Evolutionary conservation across 2,797 vertebrate species (phyloP).

Genomic region (Sebastes glaucus): DNA sequence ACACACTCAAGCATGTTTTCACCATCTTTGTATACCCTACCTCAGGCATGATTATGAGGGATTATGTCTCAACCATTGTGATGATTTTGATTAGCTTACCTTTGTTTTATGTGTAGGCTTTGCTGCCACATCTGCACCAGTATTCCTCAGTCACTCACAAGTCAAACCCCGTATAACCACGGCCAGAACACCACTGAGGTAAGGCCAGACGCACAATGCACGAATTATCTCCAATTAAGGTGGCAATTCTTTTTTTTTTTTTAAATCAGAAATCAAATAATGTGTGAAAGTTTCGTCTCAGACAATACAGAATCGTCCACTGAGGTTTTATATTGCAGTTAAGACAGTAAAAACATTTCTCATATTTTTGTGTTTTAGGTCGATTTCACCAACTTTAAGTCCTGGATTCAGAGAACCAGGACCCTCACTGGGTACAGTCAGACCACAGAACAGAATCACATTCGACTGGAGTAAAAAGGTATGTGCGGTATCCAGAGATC

Average conservation of each 20-base stretch:
- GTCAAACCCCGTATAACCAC: slow-evolving; percentile 10
- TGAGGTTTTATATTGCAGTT: background rate
- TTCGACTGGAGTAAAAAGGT: slow-evolving; percentile 57
- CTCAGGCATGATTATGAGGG: background rate
- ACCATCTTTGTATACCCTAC: background rate
- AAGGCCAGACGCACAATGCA: background rate
- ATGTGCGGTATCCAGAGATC: background rate
- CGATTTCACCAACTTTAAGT: slow-evolving; percentile 16
- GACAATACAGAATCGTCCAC: background rate
- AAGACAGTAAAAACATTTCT: background rate
- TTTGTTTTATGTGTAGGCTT: slow-evolving; percentile 35
- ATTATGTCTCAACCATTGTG: background rate
- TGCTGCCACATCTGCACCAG: slow-evolving; percentile 20
- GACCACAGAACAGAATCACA: slow-evolving; percentile 52
- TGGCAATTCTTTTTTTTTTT: too few relatives aligned
- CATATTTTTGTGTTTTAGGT: slow-evolving; percentile 41
- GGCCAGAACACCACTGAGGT: slow-evolving; percentile 63
- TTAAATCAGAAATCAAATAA: background rate
- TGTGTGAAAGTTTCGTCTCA: background rate
- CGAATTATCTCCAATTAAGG: background rate
- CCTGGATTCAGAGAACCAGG: slow-evolving; percentile 15
- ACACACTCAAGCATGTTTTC: background rate
- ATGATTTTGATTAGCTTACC: background rate
- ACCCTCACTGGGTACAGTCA: slow-evolving; percentile 15
- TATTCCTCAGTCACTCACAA: slow-evolving; percentile 14